These are phyloP conservation scores for Bursaphelenchus okinawaensis DNA, from an alignment of 2,888 invertebrate species.

Conservation along the genomic window DNA sequence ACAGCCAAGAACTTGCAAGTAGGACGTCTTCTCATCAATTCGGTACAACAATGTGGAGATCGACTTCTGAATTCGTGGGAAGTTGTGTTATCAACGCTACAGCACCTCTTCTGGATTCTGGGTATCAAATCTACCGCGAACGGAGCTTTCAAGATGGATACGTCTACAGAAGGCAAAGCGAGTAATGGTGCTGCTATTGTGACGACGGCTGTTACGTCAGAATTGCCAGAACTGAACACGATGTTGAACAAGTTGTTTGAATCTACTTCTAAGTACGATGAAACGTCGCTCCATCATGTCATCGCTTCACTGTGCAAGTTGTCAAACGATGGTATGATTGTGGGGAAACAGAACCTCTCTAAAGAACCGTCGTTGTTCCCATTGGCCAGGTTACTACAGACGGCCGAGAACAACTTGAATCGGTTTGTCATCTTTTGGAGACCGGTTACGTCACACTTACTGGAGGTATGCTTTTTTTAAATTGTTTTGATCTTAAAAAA, in stretches of 20 bases:
- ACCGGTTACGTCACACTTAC: conserved; percentile 86
- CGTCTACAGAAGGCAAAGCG: conserved; percentile 13
- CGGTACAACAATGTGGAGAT: conserved; percentile 85
- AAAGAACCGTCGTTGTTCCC: conserved; percentile 93
- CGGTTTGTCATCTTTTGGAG: conserved; percentile 90
- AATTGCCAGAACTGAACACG: conserved; percentile 71
- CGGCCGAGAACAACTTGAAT: conserved; percentile 84
- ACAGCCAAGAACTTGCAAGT: conserved; percentile 95
- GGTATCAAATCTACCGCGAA: conserved; percentile 90
- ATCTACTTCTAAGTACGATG: conserved; percentile 31
- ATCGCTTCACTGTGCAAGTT: conserved; percentile 92
- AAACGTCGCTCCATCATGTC: conserved; percentile 73
- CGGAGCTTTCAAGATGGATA: conserved; percentile 68
- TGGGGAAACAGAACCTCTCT: conserved; percentile 26
- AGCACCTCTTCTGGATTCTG: conserved; percentile 83
- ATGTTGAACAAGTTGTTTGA: conserved; percentile 37
- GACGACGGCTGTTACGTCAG: conserved; percentile 92
- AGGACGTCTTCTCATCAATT: conserved; percentile 80
- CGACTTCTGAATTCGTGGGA: conserved; percentile 90
- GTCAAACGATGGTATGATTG: conserved; percentile 74
- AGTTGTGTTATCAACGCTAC: conserved; percentile 81
- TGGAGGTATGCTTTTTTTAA: conserved; percentile 63
- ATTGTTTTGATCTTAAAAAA: not conserved
- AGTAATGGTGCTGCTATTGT: conserved; percentile 65
- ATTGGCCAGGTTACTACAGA: conserved; percentile 94